Evolutionary conservation across 35 echinoderm and acorn worm species (phyloP), one percentile per base, ranked within the genome.

Genomic region (Heliocidaris tuberculata): DNA sequence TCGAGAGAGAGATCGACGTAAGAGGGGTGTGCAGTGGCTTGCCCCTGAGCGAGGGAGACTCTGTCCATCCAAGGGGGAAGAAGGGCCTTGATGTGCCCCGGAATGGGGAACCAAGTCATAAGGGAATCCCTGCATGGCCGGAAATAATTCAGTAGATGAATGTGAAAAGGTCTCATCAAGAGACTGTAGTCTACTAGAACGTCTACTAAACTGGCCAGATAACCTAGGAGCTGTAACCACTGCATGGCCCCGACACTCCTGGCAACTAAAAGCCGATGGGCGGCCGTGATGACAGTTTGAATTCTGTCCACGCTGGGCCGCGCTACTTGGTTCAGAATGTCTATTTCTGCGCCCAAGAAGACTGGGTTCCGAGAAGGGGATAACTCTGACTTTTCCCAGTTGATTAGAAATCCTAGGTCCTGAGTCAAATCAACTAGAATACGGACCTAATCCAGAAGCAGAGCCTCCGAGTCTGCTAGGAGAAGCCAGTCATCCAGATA

Each of bases 121-220:
- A 94, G 59, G 5, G 47, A 30, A 27, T 94, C 93, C 2, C 0
- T 13, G 48, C 31, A 52, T 6, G 93, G 48, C 27, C 21, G 16
- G 86, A 13, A 94, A 61, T 50, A 90, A 2, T 42, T 11, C 49
- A 97, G 92, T n/a, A 97, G 60, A 50, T 95, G 96, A 16, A 94
- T 78, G 27, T 94, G 85, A 60, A 97, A 49, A 19, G 50, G 90
- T 4, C 94, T 71, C 96, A 97, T 97, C 19, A 86, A 35, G 21
- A 95, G 94, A 7, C 88, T 42, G 96, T 92, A 95, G 21, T 87
- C 47, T 13, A 85, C 86, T 21, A 96, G n/a, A 6, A 96, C 7
- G 47, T 95, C 92, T 3, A 92, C 93, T 15, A 97, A 49, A 31
- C 95, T 96, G 86, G 96, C 96, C 27, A 96, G 29, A 59, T 85